These are phyloP conservation scores for Rotaria macrura DNA, from an alignment of 2,888 invertebrate genomes.

Conservation along the genomic window DNA sequence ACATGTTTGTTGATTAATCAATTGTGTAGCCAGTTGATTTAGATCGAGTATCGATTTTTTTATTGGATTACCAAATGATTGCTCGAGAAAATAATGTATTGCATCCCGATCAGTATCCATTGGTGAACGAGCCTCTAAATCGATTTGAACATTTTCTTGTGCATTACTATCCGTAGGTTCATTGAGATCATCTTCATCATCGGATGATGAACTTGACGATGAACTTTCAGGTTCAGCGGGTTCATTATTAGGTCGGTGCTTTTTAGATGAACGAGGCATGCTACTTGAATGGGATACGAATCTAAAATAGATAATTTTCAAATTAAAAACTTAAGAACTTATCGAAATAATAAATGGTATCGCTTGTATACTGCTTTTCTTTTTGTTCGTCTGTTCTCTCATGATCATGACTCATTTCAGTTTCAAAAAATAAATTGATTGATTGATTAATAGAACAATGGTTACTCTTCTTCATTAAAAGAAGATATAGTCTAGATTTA, in stretches of 20 bases:
- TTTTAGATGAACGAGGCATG: conserved; percentile 4
- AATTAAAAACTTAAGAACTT: not conserved
- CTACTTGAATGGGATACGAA: not conserved
- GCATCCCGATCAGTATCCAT: not conserved
- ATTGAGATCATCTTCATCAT: not conserved
- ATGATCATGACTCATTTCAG: too few relatives aligned
- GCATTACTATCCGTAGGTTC: not conserved
- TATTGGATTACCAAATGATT: not conserved
- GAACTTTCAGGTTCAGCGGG: not conserved
- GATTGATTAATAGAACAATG: too few relatives aligned
- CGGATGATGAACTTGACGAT: not conserved
- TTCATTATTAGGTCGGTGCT: not conserved
- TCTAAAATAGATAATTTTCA: not conserved
- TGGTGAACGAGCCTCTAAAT: conserved; percentile 17
- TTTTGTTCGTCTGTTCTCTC: too few relatives aligned
- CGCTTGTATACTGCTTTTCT: too few relatives aligned
- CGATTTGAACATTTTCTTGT: conserved; percentile 1
- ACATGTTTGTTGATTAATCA: not conserved
- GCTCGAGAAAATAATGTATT: not conserved
- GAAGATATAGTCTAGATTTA: too few relatives aligned
- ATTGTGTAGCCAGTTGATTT: not conserved
- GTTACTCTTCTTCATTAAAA: too few relatives aligned
- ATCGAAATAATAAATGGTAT: too few relatives aligned
- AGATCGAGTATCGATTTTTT: not conserved
- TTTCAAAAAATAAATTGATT: too few relatives aligned